Base-by-base conservation (phyloP, 2,888 invertebrate genomes). In the Melinopterus prodromus region DNA sequence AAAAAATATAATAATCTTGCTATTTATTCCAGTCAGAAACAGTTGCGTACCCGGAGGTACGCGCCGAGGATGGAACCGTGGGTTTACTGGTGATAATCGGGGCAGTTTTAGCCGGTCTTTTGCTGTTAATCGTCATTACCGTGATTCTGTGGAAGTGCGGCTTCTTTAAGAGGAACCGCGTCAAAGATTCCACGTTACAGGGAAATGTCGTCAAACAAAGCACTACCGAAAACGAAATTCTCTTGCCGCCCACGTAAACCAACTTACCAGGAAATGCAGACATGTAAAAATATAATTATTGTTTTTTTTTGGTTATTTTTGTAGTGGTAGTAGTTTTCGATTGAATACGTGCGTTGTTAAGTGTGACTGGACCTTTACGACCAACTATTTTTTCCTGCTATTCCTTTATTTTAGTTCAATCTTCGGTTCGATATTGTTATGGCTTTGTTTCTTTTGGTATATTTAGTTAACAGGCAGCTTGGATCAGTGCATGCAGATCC, bases 71-170 rank as follows among this genome's bases (percentile, higher is more conserved):
- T 35, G 92, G 94, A 26, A 93, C 94, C n/a, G 93, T 97, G 6
- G 95, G 96, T 14, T 91, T 96, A 84, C 98, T 98, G 96, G 94
- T 98, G 82, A 96, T 97, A 82, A 93, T 95, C 83, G 91, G 97
- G 77, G 95, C 98, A 69, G 93, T 97, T 77, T 91, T 96, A 80
- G 95, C 94, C 1, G 98, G 98, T 9, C 90, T 99, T 69, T 87
- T 98, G 83, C 91, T 99, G 16, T 91, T 99, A 69, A 92, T 97
- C 69, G 88, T 97, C 3, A 91, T 98, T 77, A 95, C 96, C 71
- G 91, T 95, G 77, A 92, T 95, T 26, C 90, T 98, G 80, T 97
- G 97, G 94, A 97, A 95, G 90, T 93, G 96, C 78, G 97, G 97
- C 77, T 97, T 97, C 92, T 97, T 97, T 90, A 97, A 96, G 87